Percentiles rank a stretch among this genome's conserved stretches.
Evolutionary conservation across 2,113 vertebrate genomes (phyloP).

Genomic region (Mirounga angustirostris): DNA sequence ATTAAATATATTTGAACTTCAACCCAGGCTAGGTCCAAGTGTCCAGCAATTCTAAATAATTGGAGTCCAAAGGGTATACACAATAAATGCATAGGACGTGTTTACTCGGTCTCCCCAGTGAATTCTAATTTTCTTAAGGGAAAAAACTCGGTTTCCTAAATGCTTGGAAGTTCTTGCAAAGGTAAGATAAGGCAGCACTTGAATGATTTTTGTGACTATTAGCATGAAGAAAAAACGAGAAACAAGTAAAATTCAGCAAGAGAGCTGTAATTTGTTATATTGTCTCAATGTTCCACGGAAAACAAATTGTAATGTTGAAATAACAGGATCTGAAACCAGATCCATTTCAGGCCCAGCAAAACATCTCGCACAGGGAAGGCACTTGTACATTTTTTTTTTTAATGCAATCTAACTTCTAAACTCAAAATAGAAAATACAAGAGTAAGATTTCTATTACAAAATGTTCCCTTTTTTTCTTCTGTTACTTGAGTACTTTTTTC

Average conservation of each 20-base stretch:
- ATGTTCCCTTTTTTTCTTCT: background rate
- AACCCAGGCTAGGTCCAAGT: background rate
- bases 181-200: background rate
- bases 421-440: background rate
- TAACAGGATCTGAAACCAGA: background rate
- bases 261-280: background rate
- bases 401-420: background rate
- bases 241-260: background rate
- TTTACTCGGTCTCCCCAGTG: background rate
- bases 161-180: background rate
- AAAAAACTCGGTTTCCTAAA: background rate
- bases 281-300: background rate
- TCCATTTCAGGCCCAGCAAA: background rate
- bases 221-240: constrained; percentile 5
- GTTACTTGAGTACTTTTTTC: background rate
- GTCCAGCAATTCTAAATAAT: background rate
- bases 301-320: background rate
- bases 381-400: background rate
- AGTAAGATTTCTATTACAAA: background rate
- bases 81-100: background rate
- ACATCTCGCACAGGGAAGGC: background rate
- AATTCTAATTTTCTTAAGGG: constrained; percentile 15
- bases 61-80: background rate
- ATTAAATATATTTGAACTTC: constrained; percentile 50
- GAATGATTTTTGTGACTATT: background rate